Conservation (phyloP, 1,140 invertebrate genomes). For the Zaprionus vittiger region DNA sequence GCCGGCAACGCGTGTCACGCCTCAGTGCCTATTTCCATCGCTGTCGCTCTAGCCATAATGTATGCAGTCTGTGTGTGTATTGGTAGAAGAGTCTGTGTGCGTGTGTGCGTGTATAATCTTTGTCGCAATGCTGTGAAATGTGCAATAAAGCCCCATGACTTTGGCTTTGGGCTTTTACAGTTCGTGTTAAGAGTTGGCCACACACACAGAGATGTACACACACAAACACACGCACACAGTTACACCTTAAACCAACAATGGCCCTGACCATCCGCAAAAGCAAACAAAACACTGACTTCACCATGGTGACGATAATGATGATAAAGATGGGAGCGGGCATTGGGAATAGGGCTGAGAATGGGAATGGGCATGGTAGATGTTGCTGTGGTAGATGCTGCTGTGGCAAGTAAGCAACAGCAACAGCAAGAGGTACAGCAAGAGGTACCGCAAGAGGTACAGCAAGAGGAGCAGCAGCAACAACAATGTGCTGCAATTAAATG, state of each 20-base stretch:
- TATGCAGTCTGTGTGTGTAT: slow-evolving; percentile 8
- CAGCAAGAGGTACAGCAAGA: neutral
- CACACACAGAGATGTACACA: slow-evolving; percentile 38
- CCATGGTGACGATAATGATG: slow-evolving; percentile 11
- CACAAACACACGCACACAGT: slow-evolving; percentile 21
- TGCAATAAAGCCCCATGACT: slow-evolving; percentile 78
- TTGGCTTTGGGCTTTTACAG: slow-evolving; percentile 65
- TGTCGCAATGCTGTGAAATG: slow-evolving; percentile 79
- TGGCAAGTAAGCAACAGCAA: slow-evolving; percentile 8
- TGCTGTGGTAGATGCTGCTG: slow-evolving; percentile 1
- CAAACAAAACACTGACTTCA: slow-evolving; percentile 33
- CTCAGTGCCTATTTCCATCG: slow-evolving; percentile 14
- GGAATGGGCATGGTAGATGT: neutral
- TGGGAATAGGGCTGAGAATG: neutral
- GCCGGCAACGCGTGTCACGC: slow-evolving; percentile 13
- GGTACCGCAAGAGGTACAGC: neutral
- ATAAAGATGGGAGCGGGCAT: slow-evolving; percentile 5
- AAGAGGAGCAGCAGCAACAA: slow-evolving; percentile 34
- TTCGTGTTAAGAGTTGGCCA: slow-evolving; percentile 62
- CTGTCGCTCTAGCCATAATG: neutral
- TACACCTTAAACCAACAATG: slow-evolving; percentile 36
- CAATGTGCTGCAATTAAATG: slow-evolving; percentile 80
- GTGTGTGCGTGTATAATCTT: slow-evolving; percentile 52
- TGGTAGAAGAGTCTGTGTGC: slow-evolving; percentile 3
- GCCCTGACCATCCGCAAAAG: slow-evolving; percentile 22